Conservation (phyloP, 2,888 invertebrate genomes). For the Agrotis segetum region DNA sequence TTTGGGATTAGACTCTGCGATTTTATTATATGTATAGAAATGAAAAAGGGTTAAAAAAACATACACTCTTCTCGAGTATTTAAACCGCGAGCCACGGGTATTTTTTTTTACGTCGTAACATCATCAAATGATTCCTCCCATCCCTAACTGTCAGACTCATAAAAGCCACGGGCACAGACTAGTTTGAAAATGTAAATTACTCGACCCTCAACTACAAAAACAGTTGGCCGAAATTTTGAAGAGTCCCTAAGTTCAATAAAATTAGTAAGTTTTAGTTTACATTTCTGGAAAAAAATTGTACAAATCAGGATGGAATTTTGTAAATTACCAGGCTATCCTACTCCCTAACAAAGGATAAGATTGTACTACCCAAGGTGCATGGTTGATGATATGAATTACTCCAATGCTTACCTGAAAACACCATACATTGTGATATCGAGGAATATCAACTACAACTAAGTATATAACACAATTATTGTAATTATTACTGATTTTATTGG, state of each 20-base stretch:
- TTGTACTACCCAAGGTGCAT: conserved; percentile 40
- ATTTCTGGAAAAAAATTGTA: background rate
- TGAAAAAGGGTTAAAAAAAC: no score
- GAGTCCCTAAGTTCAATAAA: background rate
- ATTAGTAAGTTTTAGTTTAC: background rate
- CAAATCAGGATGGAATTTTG: no score
- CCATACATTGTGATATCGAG: conserved; percentile 59
- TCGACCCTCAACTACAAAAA: background rate
- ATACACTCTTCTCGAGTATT: no score
- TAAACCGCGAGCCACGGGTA: no score
- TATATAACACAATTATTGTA: conserved; percentile 2
- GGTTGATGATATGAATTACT: conserved; percentile 50
- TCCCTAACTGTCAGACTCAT: no score
- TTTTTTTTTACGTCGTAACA: no score
- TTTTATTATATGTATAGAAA: no score
- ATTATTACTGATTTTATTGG: conserved; percentile 38
- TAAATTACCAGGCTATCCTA: background rate
- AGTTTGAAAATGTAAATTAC: background rate
- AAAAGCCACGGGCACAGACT: no score
- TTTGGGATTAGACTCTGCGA: no score
- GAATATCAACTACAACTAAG: conserved; percentile 35
- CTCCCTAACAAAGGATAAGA: background rate
- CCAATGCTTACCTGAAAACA: conserved; percentile 79
- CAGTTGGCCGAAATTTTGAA: background rate
- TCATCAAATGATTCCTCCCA: no score